Conservation (phyloP, 2,113 vertebrate genomes). For the Chaenogobius annularis region DNA sequence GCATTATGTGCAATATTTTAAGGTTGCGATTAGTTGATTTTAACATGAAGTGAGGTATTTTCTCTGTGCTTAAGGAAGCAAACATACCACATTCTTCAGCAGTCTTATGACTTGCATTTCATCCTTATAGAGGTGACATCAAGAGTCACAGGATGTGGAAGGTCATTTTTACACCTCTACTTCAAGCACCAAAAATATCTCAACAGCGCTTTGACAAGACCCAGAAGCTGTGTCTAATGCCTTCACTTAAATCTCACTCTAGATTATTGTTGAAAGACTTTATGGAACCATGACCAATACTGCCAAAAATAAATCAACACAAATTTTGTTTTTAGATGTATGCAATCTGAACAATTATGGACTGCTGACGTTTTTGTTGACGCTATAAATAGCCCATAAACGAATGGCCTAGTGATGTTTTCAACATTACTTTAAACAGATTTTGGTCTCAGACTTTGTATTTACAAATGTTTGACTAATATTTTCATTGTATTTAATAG, state of each 20-base stretch:
- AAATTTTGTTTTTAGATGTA: neutral
- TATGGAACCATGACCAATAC: neutral
- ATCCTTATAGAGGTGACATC: neutral
- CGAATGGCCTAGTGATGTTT: too few relatives aligned
- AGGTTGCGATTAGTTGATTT: neutral
- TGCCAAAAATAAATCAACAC: neutral
- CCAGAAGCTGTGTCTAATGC: constrained; percentile 14
- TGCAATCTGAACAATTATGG: neutral
- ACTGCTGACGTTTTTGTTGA: neutral
- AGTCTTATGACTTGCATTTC: neutral
- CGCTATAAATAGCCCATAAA: neutral
- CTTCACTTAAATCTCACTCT: constrained; percentile 39
- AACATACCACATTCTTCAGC: neutral
- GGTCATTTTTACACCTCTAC: constrained; percentile 48
- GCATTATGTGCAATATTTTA: neutral
- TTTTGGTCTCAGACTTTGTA: neutral
- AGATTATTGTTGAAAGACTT: constrained; percentile 31
- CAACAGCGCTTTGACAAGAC: constrained; percentile 29
- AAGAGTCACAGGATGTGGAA: constrained; percentile 28
- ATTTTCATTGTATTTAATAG: neutral
- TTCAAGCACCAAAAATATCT: constrained; percentile 57
- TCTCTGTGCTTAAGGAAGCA: neutral
- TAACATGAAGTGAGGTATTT: neutral
- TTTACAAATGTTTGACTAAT: neutral
- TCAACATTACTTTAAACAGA: neutral